Base-by-base conservation (phyloP, 2,113 vertebrate genomes). In the Addax nasomaculatus region DNA sequence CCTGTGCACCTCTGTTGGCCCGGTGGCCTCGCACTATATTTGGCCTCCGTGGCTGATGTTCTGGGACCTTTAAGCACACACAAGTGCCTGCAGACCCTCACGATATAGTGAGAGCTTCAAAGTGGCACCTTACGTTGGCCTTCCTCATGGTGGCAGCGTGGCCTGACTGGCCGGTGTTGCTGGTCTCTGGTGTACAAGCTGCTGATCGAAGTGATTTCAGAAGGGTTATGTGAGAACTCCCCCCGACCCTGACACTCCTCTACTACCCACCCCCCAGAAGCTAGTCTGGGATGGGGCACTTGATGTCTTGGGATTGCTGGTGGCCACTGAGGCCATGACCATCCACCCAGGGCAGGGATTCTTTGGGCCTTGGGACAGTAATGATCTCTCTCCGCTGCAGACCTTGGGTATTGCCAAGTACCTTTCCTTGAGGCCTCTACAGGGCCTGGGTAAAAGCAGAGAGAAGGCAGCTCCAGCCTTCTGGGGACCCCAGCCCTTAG, bases 381-480 rank as follows among this genome's bases (percentile, higher is more conserved):
- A 29, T 73, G 90, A 67, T 36, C 30, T 85, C 39, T 89, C 33
- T 93, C 62, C 23, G 27, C 96, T 91, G 13, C 39, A 86, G 73
- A 47, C 29, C 15, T 62, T 73, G 70, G 10, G 33, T 85, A 33
- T 33, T 67, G 8, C 60, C 45, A 58, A 49, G 60, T 27, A 6
- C 15, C 13, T 49, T 51, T 64, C 53, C 73, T 76, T 13, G 6
- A 58, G 9, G 12, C 33, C 79, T 67, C 10, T 89, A 57, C 3
- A 51, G 92, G 76, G 29, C 70, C 55, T 39, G 33, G 62, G 58
- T 60, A 64, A 70, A 73, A 90, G 53, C 76, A 60, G 36, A 93
- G 33, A 64, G n/a, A 49, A 92, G 85, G 47, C 43, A 36, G 23
- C 21, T 23, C 67, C 36, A 73, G 67, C 43, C 47, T 21, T 33